These are phyloP conservation scores for Clanis bilineata DNA, from an alignment of 2,888 invertebrate species.

Conservation along the genomic window DNA sequence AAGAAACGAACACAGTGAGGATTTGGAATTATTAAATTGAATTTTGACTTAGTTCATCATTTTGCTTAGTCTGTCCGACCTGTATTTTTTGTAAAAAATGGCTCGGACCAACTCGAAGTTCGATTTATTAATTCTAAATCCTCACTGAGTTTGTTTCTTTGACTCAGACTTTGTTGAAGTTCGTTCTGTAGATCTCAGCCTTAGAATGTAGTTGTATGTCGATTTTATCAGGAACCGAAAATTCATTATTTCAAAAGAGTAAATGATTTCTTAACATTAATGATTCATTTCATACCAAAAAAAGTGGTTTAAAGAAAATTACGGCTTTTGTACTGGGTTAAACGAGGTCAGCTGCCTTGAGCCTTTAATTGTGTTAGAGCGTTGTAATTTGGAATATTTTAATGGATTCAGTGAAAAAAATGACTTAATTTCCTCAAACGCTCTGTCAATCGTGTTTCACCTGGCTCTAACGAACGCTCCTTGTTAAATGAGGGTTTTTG, in stretches of 20 bases:
- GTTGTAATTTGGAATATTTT: slow-evolving; percentile 2
- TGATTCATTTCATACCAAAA: background rate
- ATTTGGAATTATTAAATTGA: too few species aligned
- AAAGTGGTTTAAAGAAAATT: background rate
- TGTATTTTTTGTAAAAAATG: too few species aligned
- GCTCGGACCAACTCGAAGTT: too few species aligned
- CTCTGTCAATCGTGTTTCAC: slow-evolving; percentile 1
- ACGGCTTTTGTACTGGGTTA: background rate
- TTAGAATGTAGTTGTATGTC: too few species aligned
- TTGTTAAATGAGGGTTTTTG: slow-evolving; percentile 3
- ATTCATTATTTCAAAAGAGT: background rate
- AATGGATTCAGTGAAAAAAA: background rate
- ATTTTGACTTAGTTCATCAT: too few species aligned
- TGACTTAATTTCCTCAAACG: slow-evolving; percentile 5
- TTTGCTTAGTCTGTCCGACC: too few species aligned
- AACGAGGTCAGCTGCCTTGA: slow-evolving; percentile 7
- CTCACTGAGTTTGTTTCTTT: too few species aligned
- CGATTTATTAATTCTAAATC: too few species aligned
- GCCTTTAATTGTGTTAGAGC: background rate
- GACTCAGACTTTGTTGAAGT: too few species aligned
- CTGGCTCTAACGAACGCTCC: background rate
- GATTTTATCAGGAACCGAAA: background rate
- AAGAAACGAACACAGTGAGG: too few species aligned
- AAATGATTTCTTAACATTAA: background rate
- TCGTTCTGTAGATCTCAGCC: too few species aligned